Percentiles rank a stretch among this genome's conserved stretches.
These are phyloP conservation scores for Zaprionus taronus DNA, from an alignment of 1,140 invertebrate genomes.

Conservation along the genomic window DNA sequence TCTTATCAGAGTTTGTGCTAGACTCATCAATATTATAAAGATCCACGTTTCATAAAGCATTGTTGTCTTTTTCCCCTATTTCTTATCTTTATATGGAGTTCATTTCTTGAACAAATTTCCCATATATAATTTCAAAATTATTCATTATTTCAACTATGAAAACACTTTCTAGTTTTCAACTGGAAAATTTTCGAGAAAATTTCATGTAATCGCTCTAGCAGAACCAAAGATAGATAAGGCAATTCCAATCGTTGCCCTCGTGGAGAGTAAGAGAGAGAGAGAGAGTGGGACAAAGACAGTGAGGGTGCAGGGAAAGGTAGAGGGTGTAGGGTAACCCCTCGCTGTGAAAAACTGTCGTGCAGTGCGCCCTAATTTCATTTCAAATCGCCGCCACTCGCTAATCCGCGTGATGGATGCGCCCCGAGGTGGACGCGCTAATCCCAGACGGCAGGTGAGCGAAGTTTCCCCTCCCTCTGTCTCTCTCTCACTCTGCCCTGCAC, in stretches of 20 bases:
- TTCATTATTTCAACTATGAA: too few species aligned
- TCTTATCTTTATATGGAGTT: too few species aligned
- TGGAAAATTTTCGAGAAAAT: too few species aligned
- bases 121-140: too few species aligned
- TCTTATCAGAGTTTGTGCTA: not conserved
- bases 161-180: too few species aligned
- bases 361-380: slow-evolving; percentile 20
- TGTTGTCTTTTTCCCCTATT: too few species aligned
- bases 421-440: slow-evolving; percentile 43
- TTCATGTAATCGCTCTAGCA: not conserved
- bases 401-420: slow-evolving; percentile 52
- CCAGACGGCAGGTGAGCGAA: slow-evolving; percentile 33
- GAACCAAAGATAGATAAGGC: not conserved
- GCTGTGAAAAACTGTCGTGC: not conserved
- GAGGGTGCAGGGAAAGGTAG: too few species aligned
- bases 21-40: not conserved
- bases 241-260: not conserved
- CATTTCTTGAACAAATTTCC: too few species aligned
- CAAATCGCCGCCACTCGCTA: slow-evolving; percentile 22
- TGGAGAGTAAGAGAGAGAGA: not conserved
- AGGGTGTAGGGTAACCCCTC: not conserved
- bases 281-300: too few species aligned
- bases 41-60: not conserved
- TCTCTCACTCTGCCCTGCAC: not conserved
- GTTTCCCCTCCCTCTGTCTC: too few species aligned